Evolutionary conservation across 2,113 vertebrate species (phyloP).

Genomic region (Alectura lathami): DNA sequence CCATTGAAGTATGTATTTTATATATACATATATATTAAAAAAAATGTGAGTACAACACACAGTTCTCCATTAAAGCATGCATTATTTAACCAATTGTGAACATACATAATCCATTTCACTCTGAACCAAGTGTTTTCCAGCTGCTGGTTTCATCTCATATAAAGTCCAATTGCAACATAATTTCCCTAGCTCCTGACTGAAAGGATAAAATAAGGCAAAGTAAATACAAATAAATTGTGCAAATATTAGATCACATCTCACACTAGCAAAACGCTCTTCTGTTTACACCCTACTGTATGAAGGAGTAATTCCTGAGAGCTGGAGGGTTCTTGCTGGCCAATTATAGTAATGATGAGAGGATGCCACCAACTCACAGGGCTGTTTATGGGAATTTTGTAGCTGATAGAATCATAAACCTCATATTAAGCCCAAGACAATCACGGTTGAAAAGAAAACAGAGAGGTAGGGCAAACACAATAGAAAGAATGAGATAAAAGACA

Average conservation of each 20-base stretch:
- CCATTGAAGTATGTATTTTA: neutral
- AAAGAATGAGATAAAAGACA: neutral
- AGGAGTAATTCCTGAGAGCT: neutral
- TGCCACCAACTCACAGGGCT: neutral
- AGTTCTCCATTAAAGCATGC: constrained; percentile 27
- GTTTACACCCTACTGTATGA: neutral
- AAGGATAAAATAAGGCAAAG: neutral
- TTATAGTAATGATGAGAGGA: neutral
- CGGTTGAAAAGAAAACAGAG: neutral
- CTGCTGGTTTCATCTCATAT: constrained; percentile 26
- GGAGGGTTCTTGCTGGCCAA: neutral
- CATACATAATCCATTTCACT: neutral
- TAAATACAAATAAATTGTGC: constrained; percentile 29
- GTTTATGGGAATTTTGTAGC: neutral
- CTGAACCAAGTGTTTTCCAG: neutral
- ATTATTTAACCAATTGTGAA: constrained; percentile 45
- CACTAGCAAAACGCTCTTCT: neutral
- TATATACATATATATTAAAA: constrained; percentile 36
- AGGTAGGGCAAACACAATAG: neutral
- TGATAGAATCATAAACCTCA: neutral
- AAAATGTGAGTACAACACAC: neutral
- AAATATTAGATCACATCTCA: constrained; percentile 24
- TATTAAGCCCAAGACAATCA: neutral
- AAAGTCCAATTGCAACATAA: constrained; percentile 6
- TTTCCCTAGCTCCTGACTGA: neutral